Conservation (phyloP, 2,113 vertebrate genomes). For the Thryonomys swinderianus region DNA sequence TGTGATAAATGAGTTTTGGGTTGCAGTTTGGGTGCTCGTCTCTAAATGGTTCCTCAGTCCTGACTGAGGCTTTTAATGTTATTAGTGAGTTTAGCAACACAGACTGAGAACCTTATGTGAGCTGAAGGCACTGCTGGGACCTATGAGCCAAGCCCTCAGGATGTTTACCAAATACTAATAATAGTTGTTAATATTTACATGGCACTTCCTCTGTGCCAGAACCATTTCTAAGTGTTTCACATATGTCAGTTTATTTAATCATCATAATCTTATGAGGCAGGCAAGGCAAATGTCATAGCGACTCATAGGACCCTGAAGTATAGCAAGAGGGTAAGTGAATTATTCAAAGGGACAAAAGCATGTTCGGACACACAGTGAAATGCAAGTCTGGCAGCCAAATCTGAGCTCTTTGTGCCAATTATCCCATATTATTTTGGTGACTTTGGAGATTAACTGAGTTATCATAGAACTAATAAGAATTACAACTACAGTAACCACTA, state of each 20-base stretch:
- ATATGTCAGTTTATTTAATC: conserved; percentile 50
- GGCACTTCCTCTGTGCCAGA: neutral
- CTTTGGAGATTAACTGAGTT: neutral
- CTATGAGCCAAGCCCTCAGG: neutral
- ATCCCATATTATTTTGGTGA: neutral
- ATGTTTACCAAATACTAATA: conserved; percentile 47
- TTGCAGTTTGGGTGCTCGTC: neutral
- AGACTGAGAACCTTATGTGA: conserved; percentile 35
- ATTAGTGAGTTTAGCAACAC: conserved; percentile 25
- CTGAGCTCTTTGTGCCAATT: neutral
- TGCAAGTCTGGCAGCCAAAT: neutral
- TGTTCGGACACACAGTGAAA: neutral
- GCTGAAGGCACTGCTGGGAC: neutral
- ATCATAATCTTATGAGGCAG: conserved; percentile 11
- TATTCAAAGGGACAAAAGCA: neutral
- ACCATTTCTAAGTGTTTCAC: conserved; percentile 28
- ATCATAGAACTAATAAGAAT: neutral
- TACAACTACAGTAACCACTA: neutral
- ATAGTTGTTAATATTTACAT: conserved; percentile 63
- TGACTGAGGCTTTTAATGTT: neutral
- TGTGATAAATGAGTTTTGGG: neutral
- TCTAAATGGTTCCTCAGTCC: neutral
- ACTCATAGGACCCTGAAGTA: conserved; percentile 6
- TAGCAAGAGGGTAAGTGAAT: neutral
- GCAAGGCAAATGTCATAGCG: neutral